A percentile compares a stretch with the other conserved stretches of the same genome.
Conservation (phyloP, 2,888 invertebrate genomes). For the Clitarchus hookeri region DNA sequence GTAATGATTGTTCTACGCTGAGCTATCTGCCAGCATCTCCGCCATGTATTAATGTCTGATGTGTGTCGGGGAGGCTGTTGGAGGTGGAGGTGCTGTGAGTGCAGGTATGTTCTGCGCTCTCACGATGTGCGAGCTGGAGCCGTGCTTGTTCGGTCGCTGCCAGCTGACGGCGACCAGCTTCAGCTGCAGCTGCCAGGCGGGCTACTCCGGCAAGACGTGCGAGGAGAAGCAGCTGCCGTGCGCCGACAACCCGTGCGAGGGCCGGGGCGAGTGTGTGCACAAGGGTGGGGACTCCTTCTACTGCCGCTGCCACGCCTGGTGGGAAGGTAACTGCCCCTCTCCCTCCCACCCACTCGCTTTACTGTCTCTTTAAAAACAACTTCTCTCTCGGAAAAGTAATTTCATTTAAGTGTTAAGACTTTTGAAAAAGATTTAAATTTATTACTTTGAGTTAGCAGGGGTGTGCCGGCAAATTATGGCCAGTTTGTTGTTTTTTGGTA, state of each 20-base stretch:
- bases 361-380: no score
- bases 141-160: slow-evolving; percentile 70
- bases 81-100: background rate
- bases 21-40: no score
- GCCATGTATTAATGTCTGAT: no score
- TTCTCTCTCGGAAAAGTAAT: no score
- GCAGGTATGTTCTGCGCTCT: slow-evolving; percentile 76
- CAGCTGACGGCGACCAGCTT: slow-evolving; percentile 58
- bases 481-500: no score
- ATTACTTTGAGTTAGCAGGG: no score
- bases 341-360: no score
- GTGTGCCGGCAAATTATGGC: no score
- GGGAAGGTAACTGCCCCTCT: slow-evolving; percentile 60
- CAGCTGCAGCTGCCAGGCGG: slow-evolving; percentile 69
- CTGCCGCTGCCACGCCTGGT: slow-evolving; percentile 76
- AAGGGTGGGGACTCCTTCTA: slow-evolving; percentile 62
- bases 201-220: slow-evolving; percentile 68
- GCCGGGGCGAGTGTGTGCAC: slow-evolving; percentile 73
- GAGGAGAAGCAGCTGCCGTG: slow-evolving; percentile 72
- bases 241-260: slow-evolving; percentile 73
- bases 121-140: slow-evolving; percentile 74
- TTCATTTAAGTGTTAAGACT: no score
- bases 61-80: no score
- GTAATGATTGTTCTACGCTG: no score
- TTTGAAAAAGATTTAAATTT: no score